These are phyloP conservation scores for Notechis scutatus DNA, from an alignment of 2,113 vertebrate genomes.

Conservation along the genomic window DNA sequence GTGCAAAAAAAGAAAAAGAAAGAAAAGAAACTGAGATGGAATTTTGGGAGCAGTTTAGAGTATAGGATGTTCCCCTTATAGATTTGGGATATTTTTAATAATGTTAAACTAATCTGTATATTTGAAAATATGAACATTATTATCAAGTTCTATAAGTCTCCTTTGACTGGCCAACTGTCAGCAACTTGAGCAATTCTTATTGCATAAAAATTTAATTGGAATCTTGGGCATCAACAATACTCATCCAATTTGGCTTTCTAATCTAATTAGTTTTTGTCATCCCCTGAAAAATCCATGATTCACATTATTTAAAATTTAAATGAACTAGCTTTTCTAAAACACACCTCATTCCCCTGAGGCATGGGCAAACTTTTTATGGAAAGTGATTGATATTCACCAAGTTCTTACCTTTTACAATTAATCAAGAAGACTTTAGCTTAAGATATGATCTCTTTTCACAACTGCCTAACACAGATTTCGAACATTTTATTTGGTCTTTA, in stretches of 20 bases:
- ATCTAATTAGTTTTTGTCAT: neutral
- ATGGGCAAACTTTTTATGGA: neutral
- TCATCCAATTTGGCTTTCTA: neutral
- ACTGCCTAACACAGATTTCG: accelerated
- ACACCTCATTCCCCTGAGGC: neutral
- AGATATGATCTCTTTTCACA: slow-evolving; percentile 6
- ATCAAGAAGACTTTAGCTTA: neutral
- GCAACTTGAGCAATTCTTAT: neutral
- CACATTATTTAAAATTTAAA: neutral
- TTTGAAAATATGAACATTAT: neutral
- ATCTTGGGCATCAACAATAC: neutral
- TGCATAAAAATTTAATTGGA: neutral
- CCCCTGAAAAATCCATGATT: neutral
- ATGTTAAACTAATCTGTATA: neutral
- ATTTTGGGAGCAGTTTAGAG: neutral
- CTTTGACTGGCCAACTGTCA: neutral
- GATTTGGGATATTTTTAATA: neutral
- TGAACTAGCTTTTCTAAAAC: neutral
- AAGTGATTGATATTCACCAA: neutral
- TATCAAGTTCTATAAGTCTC: neutral
- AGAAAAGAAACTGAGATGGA: neutral
- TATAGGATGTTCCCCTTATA: neutral
- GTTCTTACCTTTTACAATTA: slow-evolving; percentile 9
- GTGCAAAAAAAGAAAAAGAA: too few species aligned
- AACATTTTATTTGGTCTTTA: accelerated